Evolutionary conservation across 2,797 vertebrate species (phyloP).

Genomic region (Brotula barbata): DNA sequence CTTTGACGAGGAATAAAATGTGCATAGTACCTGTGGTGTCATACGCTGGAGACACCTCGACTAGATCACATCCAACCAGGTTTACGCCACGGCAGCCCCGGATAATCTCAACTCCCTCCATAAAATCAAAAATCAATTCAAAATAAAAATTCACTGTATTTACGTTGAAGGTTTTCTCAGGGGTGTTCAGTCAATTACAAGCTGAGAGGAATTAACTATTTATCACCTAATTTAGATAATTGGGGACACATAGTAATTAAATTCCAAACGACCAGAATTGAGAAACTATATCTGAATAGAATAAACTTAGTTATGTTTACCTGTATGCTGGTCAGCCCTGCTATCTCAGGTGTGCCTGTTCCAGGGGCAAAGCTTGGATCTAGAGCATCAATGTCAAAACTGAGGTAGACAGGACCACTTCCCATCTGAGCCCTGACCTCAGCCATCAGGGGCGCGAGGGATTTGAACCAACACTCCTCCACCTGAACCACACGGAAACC

Average conservation of each 20-base stretch:
- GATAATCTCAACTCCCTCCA: constrained; percentile 92
- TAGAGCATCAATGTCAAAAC: constrained; percentile 90
- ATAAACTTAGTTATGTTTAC: constrained; percentile 60
- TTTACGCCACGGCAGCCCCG: constrained; percentile 89
- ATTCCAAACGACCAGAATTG: too few species aligned
- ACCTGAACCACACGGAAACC: constrained; percentile 89
- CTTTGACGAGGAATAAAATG: not conserved
- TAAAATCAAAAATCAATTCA: not conserved
- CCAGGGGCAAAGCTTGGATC: constrained; percentile 92
- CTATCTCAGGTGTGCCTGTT: constrained; percentile 92
- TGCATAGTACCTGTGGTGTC: constrained; percentile 86
- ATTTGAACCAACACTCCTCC: constrained; percentile 91
- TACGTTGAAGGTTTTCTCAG: too few species aligned
- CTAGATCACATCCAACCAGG: constrained; percentile 91
- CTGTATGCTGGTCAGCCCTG: constrained; percentile 90
- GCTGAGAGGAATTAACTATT: too few species aligned
- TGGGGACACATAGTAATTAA: too few species aligned
- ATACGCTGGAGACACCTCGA: constrained; percentile 90
- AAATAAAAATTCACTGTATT: too few species aligned
- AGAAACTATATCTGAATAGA: too few species aligned
- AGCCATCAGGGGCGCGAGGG: constrained; percentile 87
- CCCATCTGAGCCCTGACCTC: constrained; percentile 89
- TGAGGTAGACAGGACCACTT: constrained; percentile 85
- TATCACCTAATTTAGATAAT: too few species aligned
- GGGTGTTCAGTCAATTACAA: too few species aligned